phyloP scores from a whole-genome alignment of 2,113 vertebrate genomes.

The Engystomops pustulosus region DNA sequence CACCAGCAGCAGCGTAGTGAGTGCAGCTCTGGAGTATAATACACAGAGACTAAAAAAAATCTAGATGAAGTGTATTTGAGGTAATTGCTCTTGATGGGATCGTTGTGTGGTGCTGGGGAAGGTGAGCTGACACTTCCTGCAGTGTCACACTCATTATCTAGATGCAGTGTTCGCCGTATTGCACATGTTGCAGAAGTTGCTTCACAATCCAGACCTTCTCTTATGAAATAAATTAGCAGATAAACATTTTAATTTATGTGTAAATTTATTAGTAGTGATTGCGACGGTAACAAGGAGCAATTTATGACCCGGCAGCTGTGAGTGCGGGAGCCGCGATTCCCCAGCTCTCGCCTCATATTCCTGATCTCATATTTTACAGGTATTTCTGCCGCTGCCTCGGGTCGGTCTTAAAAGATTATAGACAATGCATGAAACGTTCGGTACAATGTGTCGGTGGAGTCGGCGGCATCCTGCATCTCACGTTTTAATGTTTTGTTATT shows the following conservation, averaged over 20 bases:
- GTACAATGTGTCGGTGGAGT: neutral
- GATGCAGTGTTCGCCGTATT: neutral
- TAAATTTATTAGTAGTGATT: slow-evolving; percentile 54
- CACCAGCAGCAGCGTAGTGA: neutral
- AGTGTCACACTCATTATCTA: neutral
- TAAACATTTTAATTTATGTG: slow-evolving; percentile 19
- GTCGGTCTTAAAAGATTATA: slow-evolving; percentile 24
- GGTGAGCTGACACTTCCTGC: neutral
- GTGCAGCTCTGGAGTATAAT: neutral
- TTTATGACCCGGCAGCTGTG: slow-evolving; percentile 26
- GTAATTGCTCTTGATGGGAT: neutral
- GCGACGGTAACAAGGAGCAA: neutral
- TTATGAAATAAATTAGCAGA: slow-evolving; percentile 44
- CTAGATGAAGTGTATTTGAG: neutral
- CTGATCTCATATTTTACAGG: slow-evolving; percentile 21
- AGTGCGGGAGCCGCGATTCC: neutral
- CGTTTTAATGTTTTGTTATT: neutral
- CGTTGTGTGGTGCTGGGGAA: too few species aligned
- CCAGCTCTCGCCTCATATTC: neutral
- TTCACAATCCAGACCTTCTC: neutral
- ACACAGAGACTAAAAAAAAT: neutral
- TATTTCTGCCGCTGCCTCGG: slow-evolving; percentile 3
- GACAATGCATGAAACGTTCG: neutral
- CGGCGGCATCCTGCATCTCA: neutral
- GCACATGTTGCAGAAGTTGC: neutral